These are phyloP conservation scores for Zaprionus lineosus DNA, from an alignment of 2,888 invertebrate species.

Conservation along the genomic window DNA sequence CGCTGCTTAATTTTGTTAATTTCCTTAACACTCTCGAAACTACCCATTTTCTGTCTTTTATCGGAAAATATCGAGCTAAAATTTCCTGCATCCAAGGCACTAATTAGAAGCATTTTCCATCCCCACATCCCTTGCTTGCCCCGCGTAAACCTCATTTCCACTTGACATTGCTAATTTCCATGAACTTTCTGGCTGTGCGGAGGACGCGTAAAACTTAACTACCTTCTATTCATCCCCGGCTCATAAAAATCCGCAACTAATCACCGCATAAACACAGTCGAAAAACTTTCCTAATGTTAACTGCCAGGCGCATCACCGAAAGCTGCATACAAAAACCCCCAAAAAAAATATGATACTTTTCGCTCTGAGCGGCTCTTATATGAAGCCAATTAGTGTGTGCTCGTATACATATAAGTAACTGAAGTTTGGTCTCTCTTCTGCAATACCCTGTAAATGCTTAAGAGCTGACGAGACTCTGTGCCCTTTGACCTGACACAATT, in stretches of 20 bases:
- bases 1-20: too few species aligned
- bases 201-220: slow-evolving; percentile 20
- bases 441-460: slow-evolving; percentile 27
- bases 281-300: slow-evolving; percentile 55
- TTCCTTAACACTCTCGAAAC: too few species aligned
- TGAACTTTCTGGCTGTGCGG: slow-evolving; percentile 13
- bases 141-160: slow-evolving; percentile 14
- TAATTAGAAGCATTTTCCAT: slow-evolving; percentile 45
- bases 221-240: slow-evolving; percentile 38
- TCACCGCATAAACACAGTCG: slow-evolving; percentile 55
- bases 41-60: too few species aligned
- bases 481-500: too few species aligned
- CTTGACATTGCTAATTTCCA: slow-evolving; percentile 46
- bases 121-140: background rate
- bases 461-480: too few species aligned
- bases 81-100: too few species aligned
- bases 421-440: slow-evolving; percentile 17
- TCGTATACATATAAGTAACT: slow-evolving; percentile 7
- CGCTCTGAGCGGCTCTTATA: slow-evolving; percentile 27
- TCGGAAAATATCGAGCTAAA: too few species aligned
- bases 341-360: slow-evolving; percentile 39
- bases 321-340: slow-evolving; percentile 33
- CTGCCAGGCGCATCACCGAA: slow-evolving; percentile 33
- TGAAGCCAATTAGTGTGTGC: slow-evolving; percentile 50
- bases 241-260: slow-evolving; percentile 61